phyloP scores from a whole-genome alignment of 2,888 invertebrate genomes.

The Peribatodes rhomboidaria region DNA sequence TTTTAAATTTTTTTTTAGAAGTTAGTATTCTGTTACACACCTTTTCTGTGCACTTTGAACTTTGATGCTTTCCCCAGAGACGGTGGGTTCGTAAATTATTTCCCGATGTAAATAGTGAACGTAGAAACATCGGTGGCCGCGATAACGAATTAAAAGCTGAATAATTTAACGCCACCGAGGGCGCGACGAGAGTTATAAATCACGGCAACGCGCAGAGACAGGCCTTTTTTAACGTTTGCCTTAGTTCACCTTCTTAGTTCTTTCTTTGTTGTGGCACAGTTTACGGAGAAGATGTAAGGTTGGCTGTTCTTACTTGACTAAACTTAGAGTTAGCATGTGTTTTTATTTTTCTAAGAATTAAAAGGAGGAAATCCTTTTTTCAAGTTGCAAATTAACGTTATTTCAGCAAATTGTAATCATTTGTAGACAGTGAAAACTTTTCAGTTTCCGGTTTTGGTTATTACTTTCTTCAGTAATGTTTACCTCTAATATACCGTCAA shows the following conservation, averaged over 20 bases:
- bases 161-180: slow-evolving; percentile 81
- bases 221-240: slow-evolving; percentile 77
- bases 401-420: too few relatives aligned
- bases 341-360: too few relatives aligned
- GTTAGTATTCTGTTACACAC: not conserved
- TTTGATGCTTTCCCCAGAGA: slow-evolving; percentile 56
- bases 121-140: slow-evolving; percentile 75
- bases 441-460: not conserved
- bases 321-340: not conserved
- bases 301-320: slow-evolving; percentile 21
- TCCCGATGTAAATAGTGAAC: slow-evolving; percentile 80
- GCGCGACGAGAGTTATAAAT: slow-evolving; percentile 77
- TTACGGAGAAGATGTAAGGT: slow-evolving; percentile 9
- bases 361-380: too few relatives aligned
- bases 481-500: slow-evolving; percentile 14
- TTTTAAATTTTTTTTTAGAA: not conserved
- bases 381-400: too few relatives aligned
- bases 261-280: slow-evolving; percentile 60
- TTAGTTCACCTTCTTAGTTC: slow-evolving; percentile 76
- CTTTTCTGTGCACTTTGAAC: slow-evolving; percentile 32
- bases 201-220: slow-evolving; percentile 76
- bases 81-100: slow-evolving; percentile 75
- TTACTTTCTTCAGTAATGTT: not conserved
- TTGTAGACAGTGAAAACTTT: not conserved
- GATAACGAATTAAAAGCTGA: slow-evolving; percentile 85